Evolutionary conservation across 2,888 invertebrate genomes (phyloP).

Genomic region (Drosophila emarginata): DNA sequence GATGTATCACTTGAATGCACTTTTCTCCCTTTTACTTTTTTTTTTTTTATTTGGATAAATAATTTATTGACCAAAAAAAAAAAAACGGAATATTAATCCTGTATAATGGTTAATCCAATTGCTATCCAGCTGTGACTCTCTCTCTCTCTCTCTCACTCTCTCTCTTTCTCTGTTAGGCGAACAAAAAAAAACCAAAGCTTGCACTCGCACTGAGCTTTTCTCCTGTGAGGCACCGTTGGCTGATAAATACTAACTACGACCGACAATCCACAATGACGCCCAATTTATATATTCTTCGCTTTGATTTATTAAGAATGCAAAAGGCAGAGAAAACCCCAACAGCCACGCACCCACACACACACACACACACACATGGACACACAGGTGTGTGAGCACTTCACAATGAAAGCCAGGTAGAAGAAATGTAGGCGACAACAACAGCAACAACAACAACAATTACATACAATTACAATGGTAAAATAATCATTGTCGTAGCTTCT

Average conservation of each 20-base stretch:
- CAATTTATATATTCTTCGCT: constrained; percentile 83
- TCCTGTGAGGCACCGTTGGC: constrained; percentile 82
- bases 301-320: constrained; percentile 83
- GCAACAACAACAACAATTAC: constrained; percentile 52
- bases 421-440: constrained; percentile 62
- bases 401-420: constrained; percentile 39
- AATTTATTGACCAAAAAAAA: not conserved
- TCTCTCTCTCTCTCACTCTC: no score
- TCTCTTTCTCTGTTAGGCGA: no score
- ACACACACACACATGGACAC: constrained; percentile 31
- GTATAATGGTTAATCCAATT: constrained; percentile 15
- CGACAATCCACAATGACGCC: constrained; percentile 79
- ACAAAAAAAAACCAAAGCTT: constrained; percentile 76
- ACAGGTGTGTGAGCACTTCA: constrained; percentile 56
- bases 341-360: constrained; percentile 29
- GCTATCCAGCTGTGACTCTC: constrained; percentile 24
- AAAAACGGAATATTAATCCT: constrained; percentile 30
- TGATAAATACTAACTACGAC: constrained; percentile 82
- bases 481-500: constrained; percentile 48
- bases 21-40: not conserved
- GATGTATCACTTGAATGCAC: constrained; percentile 30
- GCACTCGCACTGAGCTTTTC: constrained; percentile 76
- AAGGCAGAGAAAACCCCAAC: constrained; percentile 76
- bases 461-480: constrained; percentile 49
- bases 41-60: not conserved